Evolutionary conservation across 2,113 vertebrate species (phyloP).

Genomic region (Tichodroma muraria): DNA sequence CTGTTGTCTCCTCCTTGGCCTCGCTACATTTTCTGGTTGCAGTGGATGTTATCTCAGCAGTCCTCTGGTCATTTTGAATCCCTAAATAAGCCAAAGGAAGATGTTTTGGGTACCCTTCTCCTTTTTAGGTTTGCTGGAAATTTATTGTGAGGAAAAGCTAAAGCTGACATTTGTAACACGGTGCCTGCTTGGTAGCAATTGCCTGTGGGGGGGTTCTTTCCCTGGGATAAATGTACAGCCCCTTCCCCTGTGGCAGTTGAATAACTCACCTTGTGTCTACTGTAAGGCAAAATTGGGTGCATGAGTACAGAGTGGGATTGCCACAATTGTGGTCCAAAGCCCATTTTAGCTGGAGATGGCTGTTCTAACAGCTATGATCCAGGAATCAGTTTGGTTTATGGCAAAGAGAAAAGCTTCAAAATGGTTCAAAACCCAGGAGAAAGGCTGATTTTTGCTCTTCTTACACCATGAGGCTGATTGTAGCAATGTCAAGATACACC

Average conservation of each 20-base stretch:
- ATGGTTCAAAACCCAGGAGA: neutral
- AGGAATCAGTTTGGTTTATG: neutral
- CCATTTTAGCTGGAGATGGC: neutral
- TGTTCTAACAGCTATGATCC: neutral
- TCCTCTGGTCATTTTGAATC: neutral
- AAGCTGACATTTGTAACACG: accelerated
- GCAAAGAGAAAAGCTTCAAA: neutral
- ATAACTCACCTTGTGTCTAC: neutral
- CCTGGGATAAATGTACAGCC: accelerated
- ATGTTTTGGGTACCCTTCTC: neutral
- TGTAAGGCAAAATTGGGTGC: neutral
- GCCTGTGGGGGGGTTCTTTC: neutral
- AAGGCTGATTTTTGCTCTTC: neutral
- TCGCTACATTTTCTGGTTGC: neutral
- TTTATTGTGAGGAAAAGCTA: neutral
- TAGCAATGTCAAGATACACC: slow-evolving; percentile 4
- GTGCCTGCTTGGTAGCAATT: neutral
- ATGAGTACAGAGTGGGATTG: neutral
- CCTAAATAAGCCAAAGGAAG: neutral
- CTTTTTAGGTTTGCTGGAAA: neutral
- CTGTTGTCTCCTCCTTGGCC: neutral
- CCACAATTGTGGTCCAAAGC: neutral
- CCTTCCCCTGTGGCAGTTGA: neutral
- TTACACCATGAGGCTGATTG: neutral
- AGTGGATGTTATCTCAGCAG: neutral